Conservation (phyloP, 2,888 invertebrate species). For the Tachystola acroxantha region DNA sequence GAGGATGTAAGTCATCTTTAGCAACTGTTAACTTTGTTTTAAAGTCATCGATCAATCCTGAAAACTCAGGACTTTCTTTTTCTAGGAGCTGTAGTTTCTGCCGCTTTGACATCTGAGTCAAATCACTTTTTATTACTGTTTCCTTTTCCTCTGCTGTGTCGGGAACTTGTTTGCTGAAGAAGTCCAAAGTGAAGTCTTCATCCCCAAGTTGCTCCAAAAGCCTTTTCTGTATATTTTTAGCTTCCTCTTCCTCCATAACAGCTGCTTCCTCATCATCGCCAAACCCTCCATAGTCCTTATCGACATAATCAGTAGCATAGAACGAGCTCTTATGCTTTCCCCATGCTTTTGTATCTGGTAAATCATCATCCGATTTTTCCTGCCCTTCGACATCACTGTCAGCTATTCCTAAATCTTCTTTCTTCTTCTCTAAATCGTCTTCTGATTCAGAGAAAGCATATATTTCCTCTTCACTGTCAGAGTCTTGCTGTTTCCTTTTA, state of each 20-base stretch:
- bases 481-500: constrained; percentile 68
- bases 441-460: constrained; percentile 78
- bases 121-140: constrained; percentile 84
- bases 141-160: constrained; percentile 59
- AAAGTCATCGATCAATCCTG: constrained; percentile 87
- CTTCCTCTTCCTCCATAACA: constrained; percentile 89
- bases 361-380: constrained; percentile 81
- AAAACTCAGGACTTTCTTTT: constrained; percentile 93
- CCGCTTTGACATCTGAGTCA: constrained; percentile 84
- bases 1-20: constrained; percentile 81
- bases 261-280: constrained; percentile 84
- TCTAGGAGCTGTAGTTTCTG: constrained; percentile 87
- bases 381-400: constrained; percentile 89
- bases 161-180: constrained; percentile 58
- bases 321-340: constrained; percentile 88
- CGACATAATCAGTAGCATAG: constrained; percentile 93
- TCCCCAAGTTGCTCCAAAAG: constrained; percentile 88
- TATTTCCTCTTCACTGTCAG: constrained; percentile 81
- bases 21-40: constrained; percentile 83
- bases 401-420: constrained; percentile 70
- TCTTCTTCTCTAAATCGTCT: constrained; percentile 63
- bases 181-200: constrained; percentile 84
- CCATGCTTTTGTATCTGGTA: constrained; percentile 92
- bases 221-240: constrained; percentile 86
- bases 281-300: constrained; percentile 88